Evolutionary conservation across 2,797 vertebrate species (phyloP).

Genomic region (Propithecus perrieri): DNA sequence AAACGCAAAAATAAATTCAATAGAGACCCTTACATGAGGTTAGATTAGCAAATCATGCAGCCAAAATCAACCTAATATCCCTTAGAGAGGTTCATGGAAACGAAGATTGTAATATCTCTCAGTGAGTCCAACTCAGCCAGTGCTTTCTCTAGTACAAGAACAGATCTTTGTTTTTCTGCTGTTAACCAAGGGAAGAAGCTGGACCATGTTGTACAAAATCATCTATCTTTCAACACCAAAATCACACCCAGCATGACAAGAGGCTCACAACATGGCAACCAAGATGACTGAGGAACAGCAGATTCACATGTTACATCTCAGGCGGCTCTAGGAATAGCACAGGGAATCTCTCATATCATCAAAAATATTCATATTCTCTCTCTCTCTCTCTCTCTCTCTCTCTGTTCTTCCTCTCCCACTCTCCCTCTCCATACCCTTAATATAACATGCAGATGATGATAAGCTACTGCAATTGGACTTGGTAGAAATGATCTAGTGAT

Average conservation of each 20-base stretch:
- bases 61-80: not conserved
- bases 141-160: not conserved
- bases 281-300: not conserved
- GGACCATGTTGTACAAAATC: not conserved
- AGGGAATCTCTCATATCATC: not conserved
- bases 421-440: not conserved
- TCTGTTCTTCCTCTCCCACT: not conserved
- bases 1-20: constrained; percentile 24
- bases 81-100: not conserved
- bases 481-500: not conserved
- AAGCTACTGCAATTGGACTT: not conserved
- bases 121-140: not conserved
- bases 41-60: not conserved
- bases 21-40: not conserved
- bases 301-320: not conserved
- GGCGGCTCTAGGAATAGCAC: not conserved
- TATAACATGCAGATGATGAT: not conserved
- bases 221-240: constrained; percentile 22
- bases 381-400: not conserved
- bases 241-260: not conserved
- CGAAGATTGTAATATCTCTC: not conserved
- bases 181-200: constrained; percentile 7
- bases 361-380: not conserved
- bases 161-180: constrained; percentile 36
- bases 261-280: not conserved